phyloP scores from a whole-genome alignment of 2,888 invertebrate genomes.

The Diaphora mendica region DNA sequence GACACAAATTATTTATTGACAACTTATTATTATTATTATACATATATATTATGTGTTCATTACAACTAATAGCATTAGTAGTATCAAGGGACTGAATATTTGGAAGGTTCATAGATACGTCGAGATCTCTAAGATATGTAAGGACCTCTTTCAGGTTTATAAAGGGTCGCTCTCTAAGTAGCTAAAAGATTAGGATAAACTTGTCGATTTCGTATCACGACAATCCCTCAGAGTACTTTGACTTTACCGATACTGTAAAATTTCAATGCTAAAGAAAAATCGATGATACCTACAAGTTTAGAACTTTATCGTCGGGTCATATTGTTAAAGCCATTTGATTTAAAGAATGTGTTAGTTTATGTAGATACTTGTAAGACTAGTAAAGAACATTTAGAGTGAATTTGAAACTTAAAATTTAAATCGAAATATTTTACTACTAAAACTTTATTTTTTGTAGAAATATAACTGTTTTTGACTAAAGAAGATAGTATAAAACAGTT shows the following conservation, averaged over 20 bases:
- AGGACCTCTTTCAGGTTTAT: not conserved
- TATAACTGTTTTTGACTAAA: too few species aligned
- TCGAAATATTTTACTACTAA: too few species aligned
- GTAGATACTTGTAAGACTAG: not conserved
- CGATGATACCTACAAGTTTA: not conserved
- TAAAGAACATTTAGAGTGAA: too few species aligned
- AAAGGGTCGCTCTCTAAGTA: not conserved
- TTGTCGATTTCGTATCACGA: not conserved
- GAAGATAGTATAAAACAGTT: too few species aligned
- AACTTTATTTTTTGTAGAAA: too few species aligned
- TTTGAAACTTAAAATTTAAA: too few species aligned
- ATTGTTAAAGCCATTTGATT: not conserved
- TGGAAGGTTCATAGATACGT: not conserved
- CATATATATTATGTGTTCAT: too few species aligned
- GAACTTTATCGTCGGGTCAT: not conserved
- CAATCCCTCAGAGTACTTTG: not conserved
- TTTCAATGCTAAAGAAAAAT: not conserved
- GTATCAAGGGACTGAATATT: not conserved
- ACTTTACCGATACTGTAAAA: not conserved
- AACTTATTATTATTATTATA: too few species aligned
- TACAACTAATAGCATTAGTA: not conserved
- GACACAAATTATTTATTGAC: too few species aligned
- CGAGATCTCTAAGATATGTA: not conserved
- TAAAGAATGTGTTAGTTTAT: not conserved
- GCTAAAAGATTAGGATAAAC: not conserved